Evolutionary conservation across 2,113 vertebrate genomes (phyloP), one percentile per base, ranked within the genome.

Genomic region (Patagioenas fasciata): DNA sequence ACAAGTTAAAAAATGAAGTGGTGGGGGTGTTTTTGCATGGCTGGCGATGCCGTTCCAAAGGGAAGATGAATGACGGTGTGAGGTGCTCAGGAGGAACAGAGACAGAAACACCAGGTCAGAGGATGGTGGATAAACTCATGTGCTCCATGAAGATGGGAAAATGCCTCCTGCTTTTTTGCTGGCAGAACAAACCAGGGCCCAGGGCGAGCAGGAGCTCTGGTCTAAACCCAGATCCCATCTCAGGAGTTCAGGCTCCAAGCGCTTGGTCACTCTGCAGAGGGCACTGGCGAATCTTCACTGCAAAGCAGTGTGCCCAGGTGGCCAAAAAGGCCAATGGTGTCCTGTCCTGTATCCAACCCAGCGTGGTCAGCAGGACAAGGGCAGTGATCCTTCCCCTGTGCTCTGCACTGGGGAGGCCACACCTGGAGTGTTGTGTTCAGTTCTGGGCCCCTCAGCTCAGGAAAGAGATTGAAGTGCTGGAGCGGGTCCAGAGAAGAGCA

Each of bases 241-340:
- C 10, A 13, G 89, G 64, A 66, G 66, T 32, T 87, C 80, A 61
- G 72, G 36, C 50, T 94, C 40, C 85, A 57, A 0, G 38, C 73
- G 2, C 53, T 67, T 5, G 3, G 14, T 34, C 34, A 0, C 64
- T 87, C 32, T 0, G 0, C 32, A 28, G 71, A 24, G 62, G 58
- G 17, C 5, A 10, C 28, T 60, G 73, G 42, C 66, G 89, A 18
- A 51, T 32, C 77, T 23, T 44, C 1, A 0, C 74, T 44, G 64
- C 77, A 24, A 29, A 91, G 80, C 69, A 60, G 40, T 40, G 40
- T 40, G 40, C 40, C 40, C 40, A 40, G 40, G 40, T 40, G 40
- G 40, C 40, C 40, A 40, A 40, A 12, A 40, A 40, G 40, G 40
- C 40, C 40, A 40, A 13, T 40, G 40, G 40, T 40, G 40, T 40